Evolutionary conservation across 2,888 invertebrate genomes (phyloP).

Genomic region (Ophioninae sp.): DNA sequence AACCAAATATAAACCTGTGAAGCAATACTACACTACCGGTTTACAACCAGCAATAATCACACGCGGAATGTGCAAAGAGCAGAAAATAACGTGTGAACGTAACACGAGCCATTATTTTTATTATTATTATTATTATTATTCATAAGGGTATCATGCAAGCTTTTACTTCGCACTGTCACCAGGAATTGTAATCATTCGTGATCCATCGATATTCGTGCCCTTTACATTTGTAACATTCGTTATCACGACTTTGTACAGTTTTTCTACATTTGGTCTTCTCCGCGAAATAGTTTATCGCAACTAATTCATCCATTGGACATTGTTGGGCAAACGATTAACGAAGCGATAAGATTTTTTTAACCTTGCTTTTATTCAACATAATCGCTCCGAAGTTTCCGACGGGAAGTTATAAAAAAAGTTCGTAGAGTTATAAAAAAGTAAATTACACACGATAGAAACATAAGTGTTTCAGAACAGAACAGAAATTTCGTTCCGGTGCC

Average conservation of each 20-base stretch:
- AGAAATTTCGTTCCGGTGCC: not conserved
- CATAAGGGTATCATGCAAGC: constrained; percentile 1
- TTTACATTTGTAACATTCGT: not conserved
- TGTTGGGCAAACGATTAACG: constrained; percentile 20
- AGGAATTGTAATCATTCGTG: constrained; percentile 3
- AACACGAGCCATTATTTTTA: constrained; percentile 1
- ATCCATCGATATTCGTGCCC: constrained; percentile 6
- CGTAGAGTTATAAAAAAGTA: not conserved
- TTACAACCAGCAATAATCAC: not conserved
- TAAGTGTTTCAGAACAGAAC: not conserved
- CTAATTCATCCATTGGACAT: constrained; percentile 39
- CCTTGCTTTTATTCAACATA: not conserved
- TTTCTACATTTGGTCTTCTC: constrained; percentile 7
- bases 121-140: not conserved
- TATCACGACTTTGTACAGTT: not conserved
- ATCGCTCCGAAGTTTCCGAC: not conserved
- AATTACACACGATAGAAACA: not conserved
- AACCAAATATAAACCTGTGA: constrained; percentile 18
- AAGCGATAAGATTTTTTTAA: not conserved
- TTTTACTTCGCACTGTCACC: constrained; percentile 10
- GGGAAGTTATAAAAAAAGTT: not conserved
- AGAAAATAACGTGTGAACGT: constrained; percentile 25
- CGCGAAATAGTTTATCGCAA: constrained; percentile 34
- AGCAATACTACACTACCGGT: constrained; percentile 19
- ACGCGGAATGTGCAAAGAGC: constrained; percentile 8